Percentiles rank a stretch among this genome's conserved stretches.
These are phyloP conservation scores for Torymus auratus DNA, from an alignment of 2,888 invertebrate genomes.

Conservation along the genomic window DNA sequence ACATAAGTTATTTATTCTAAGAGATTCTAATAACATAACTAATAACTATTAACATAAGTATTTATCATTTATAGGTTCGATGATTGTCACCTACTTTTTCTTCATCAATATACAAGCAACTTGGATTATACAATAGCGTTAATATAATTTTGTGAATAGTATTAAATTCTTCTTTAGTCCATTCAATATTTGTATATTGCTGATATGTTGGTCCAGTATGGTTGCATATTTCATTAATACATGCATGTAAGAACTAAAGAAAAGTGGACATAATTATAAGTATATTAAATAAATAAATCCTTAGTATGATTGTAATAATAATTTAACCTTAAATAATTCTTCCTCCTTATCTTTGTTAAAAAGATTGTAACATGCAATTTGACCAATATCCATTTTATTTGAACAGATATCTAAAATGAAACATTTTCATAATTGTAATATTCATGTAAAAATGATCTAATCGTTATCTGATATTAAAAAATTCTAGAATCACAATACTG, in stretches of 20 bases:
- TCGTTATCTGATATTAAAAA: too few relatives aligned
- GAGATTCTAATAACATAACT: too few relatives aligned
- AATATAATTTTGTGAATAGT: conserved; percentile 64
- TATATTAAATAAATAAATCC: conserved; percentile 4
- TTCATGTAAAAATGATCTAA: too few relatives aligned
- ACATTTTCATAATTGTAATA: too few relatives aligned
- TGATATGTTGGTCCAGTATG: conserved; percentile 66
- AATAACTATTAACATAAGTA: not conserved
- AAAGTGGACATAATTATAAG: conserved; percentile 17
- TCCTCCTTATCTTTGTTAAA: conserved; percentile 63
- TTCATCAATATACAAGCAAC: conserved; percentile 65
- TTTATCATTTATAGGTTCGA: too few relatives aligned
- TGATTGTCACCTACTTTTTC: conserved; percentile 65
- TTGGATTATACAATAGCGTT: conserved; percentile 66
- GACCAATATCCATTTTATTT: conserved; percentile 61
- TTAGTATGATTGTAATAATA: conserved; percentile 9
- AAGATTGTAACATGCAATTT: conserved; percentile 61
- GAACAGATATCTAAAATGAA: too few relatives aligned
- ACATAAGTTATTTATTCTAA: too few relatives aligned
- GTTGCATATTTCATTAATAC: conserved; percentile 72
- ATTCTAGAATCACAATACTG: too few relatives aligned
- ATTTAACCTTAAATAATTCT: conserved; percentile 62
- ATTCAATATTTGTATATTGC: conserved; percentile 67
- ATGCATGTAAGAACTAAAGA: conserved; percentile 70
- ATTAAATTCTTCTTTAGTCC: conserved; percentile 68